phyloP scores from a whole-genome alignment of 2,888 invertebrate genomes.

The Dendrolimus pini region DNA sequence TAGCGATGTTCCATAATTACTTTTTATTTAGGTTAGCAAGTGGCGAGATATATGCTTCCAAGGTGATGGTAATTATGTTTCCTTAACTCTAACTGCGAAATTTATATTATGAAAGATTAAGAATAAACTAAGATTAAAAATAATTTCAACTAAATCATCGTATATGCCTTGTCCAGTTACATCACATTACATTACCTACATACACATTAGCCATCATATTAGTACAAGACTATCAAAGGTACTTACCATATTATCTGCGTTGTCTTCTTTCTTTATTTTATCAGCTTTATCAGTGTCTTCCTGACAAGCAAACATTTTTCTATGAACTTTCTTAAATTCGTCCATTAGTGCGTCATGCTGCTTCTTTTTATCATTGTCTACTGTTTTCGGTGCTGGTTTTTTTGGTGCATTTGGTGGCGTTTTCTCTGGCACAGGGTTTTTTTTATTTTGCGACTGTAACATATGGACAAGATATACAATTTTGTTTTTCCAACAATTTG shows the following conservation, averaged over 20 bases:
- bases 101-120: too few relatives aligned
- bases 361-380: conserved; percentile 79
- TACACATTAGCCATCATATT: too few relatives aligned
- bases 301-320: conserved; percentile 85
- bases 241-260: conserved; percentile 39
- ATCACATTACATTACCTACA: too few relatives aligned
- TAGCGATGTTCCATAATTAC: too few relatives aligned
- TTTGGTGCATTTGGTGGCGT: conserved; percentile 34
- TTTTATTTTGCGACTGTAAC: conserved; percentile 43
- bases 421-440: conserved; percentile 33
- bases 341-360: conserved; percentile 89
- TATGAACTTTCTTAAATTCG: conserved; percentile 92
- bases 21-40: too few relatives aligned
- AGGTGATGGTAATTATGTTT: too few relatives aligned
- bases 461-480: not conserved
- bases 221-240: not conserved
- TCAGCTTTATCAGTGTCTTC: conserved; percentile 25
- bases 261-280: conserved; percentile 9
- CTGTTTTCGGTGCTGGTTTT: conserved; percentile 50
- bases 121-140: too few relatives aligned
- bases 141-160: too few relatives aligned
- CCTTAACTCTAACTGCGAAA: too few relatives aligned
- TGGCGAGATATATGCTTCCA: too few relatives aligned
- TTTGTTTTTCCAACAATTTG: too few relatives aligned
- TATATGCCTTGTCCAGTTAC: too few relatives aligned